Percentiles rank a stretch among this genome's conserved stretches.
These are phyloP conservation scores for Daktulosphaira vitifoliae DNA, from an alignment of 1,140 invertebrate genomes.

Conservation along the genomic window DNA sequence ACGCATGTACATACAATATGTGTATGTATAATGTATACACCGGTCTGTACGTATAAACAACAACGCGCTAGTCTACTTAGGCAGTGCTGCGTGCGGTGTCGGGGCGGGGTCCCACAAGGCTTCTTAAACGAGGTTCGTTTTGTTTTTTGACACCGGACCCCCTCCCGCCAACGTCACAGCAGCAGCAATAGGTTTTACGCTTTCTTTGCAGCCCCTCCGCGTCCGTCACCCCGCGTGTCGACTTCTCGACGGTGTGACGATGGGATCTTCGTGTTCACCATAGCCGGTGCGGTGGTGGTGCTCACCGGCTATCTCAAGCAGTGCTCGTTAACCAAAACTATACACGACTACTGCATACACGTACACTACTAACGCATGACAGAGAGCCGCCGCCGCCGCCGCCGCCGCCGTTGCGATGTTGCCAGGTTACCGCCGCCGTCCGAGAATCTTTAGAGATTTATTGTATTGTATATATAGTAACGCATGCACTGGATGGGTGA, in stretches of 20 bases:
- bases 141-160: conserved; percentile 31
- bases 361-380: neutral
- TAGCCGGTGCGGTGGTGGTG: neutral
- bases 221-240: neutral
- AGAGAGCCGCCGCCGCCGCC: neutral
- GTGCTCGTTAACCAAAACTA: conserved; percentile 31
- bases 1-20: neutral
- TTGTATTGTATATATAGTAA: neutral
- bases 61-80: conserved; percentile 1
- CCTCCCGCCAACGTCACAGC: neutral
- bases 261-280: conserved; percentile 17
- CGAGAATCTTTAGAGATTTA: conserved; percentile 32
- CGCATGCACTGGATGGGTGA: conserved; percentile 17
- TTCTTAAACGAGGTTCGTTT: conserved; percentile 33
- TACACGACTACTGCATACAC: conserved; percentile 27
- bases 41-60: conserved; percentile 1
- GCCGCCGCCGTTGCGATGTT: conserved; percentile 13
- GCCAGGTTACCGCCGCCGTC: neutral
- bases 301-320: conserved; percentile 8
- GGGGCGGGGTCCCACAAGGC: conserved; percentile 25
- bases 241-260: conserved; percentile 3
- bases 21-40: too few species aligned
- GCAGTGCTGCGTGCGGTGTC: conserved; percentile 15
- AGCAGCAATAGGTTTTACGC: conserved; percentile 8
- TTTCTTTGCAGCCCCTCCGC: conserved; percentile 13